Conservation (phyloP, 2,797 vertebrate genomes). For the Paedocypris micromegethes region DNA sequence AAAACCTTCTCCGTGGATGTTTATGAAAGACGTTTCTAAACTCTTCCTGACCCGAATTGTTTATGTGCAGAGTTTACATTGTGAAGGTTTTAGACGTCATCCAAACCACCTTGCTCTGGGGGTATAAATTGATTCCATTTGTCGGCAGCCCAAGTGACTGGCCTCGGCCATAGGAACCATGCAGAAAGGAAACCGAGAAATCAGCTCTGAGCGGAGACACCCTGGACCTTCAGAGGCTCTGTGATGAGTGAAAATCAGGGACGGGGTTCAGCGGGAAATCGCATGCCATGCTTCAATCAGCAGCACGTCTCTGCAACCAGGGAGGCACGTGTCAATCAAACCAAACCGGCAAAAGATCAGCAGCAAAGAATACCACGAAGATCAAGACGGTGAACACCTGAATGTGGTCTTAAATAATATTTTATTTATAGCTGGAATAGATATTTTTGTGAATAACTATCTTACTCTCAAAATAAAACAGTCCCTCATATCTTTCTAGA, state of each 20-base stretch:
- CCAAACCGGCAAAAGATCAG: constrained; percentile 27
- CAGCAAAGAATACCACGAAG: not conserved
- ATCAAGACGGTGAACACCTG: too few relatives aligned
- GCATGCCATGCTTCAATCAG: constrained; percentile 46
- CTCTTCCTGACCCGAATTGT: constrained; percentile 48
- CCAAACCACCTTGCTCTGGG: constrained; percentile 51
- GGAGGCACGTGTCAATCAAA: constrained; percentile 45
- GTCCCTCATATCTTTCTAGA: too few relatives aligned
- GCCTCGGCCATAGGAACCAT: constrained; percentile 35
- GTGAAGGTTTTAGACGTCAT: constrained; percentile 55
- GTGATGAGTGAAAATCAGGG: constrained; percentile 46
- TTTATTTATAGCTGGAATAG: too few relatives aligned
- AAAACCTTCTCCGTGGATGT: constrained; percentile 37
- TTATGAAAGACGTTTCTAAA: constrained; percentile 52
- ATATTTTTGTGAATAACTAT: too few relatives aligned
- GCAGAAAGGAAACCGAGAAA: constrained; percentile 38
- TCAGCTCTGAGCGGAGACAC: constrained; percentile 33
- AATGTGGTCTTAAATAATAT: too few relatives aligned
- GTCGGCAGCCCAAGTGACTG: constrained; percentile 22
- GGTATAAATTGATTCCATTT: constrained; percentile 57
- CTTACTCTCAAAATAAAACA: too few relatives aligned
- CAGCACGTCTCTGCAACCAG: constrained; percentile 26
- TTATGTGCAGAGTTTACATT: constrained; percentile 49
- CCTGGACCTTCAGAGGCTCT: constrained; percentile 35
- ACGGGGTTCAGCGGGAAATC: constrained; percentile 37